These are phyloP conservation scores for Aplidium turbinatum DNA, from an alignment of 23 tunicate species.

Conservation along the genomic window DNA sequence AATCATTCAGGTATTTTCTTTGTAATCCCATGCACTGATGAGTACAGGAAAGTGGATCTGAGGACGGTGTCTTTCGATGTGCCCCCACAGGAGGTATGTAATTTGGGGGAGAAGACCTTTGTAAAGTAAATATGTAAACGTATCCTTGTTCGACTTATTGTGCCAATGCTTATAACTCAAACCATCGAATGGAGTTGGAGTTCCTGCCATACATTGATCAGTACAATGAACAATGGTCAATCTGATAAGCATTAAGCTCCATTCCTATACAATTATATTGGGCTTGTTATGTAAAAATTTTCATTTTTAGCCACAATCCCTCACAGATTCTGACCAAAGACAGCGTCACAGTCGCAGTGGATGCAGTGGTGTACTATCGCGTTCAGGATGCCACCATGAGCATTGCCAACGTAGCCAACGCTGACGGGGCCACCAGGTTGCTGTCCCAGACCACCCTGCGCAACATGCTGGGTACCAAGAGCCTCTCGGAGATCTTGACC, in stretches of 20 bases:
- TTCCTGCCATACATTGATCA: no score
- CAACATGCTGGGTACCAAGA: slow-evolving; percentile 87
- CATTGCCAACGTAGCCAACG: slow-evolving; percentile 87
- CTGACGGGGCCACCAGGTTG: slow-evolving; percentile 89
- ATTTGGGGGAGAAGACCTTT: no score
- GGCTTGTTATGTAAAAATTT: no score
- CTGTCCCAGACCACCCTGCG: slow-evolving; percentile 85
- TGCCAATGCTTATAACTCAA: no score
- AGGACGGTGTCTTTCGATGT: slow-evolving; percentile 94
- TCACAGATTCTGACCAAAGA: slow-evolving; percentile 81
- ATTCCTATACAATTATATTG: no score
- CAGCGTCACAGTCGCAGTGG: slow-evolving; percentile 90
- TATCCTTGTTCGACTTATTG: no score
- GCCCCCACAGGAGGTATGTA: slow-evolving; percentile 98
- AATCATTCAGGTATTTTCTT: slow-evolving; percentile 91
- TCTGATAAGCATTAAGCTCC: no score
- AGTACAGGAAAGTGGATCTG: slow-evolving; percentile 80
- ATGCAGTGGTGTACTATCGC: slow-evolving; percentile 91
- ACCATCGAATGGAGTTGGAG: no score
- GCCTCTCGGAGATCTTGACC: slow-evolving; percentile 79
- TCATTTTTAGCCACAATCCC: no score
- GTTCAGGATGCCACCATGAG: slow-evolving; percentile 86
- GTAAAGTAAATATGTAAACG: no score
- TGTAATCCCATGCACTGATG: slow-evolving; percentile 92
- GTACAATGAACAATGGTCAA: no score